Evolutionary conservation across 2,113 vertebrate genomes (phyloP).

Genomic region (Cinclus mexicanus): DNA sequence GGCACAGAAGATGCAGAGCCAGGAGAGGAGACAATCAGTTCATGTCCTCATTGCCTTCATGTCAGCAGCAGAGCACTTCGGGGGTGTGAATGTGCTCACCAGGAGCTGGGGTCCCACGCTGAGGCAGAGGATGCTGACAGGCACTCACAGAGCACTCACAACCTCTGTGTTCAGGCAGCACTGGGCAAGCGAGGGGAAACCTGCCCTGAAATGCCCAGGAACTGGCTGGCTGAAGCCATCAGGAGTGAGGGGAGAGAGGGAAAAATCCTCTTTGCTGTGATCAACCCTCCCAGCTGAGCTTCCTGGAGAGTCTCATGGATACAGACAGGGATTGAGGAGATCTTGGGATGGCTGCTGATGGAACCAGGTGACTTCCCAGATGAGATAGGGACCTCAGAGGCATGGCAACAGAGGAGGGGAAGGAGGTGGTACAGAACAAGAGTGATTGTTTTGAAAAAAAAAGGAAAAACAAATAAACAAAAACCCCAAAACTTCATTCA

Average conservation of each 20-base stretch:
- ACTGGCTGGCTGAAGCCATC: not conserved
- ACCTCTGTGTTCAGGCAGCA: not conserved
- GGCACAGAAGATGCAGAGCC: not conserved
- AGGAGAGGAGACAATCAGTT: not conserved
- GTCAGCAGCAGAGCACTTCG: not conserved
- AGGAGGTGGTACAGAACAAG: not conserved
- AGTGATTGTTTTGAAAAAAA: not conserved
- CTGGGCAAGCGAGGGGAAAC: not conserved
- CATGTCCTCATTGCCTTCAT: not conserved
- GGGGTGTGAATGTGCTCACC: not conserved
- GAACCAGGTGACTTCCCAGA: not conserved
- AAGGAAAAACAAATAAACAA: not conserved
- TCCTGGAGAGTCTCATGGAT: accelerated
- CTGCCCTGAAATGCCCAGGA: not conserved
- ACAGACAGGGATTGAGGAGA: not conserved
- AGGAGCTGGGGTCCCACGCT: not conserved
- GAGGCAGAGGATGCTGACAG: not conserved
- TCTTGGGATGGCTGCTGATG: not conserved
- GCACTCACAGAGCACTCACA: not conserved
- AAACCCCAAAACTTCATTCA: accelerated
- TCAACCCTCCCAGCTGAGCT: not conserved
- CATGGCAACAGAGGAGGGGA: not conserved
- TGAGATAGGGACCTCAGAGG: not conserved
- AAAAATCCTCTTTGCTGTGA: not conserved
- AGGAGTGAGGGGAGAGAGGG: not conserved